phyloP scores from a whole-genome alignment of 2,113 vertebrate species.

The Brachionichthys hirsutus region DNA sequence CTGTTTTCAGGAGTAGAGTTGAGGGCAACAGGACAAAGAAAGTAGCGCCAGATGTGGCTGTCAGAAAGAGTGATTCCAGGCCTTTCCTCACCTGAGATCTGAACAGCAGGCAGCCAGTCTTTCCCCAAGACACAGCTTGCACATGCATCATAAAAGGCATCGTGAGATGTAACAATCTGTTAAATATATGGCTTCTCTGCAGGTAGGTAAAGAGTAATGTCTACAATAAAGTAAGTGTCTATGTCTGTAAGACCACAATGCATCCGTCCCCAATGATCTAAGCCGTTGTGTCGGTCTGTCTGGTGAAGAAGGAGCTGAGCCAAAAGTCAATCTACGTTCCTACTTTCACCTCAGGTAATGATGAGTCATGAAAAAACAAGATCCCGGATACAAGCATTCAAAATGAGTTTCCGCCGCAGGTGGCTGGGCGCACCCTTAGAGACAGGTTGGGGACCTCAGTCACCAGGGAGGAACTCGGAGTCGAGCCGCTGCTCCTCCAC shows the following conservation, averaged over 20 bases:
- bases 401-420: no score
- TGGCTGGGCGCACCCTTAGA: no score
- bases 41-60: slow-evolving; percentile 76
- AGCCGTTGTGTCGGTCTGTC: no score
- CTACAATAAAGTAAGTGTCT: slow-evolving; percentile 19
- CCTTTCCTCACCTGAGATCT: slow-evolving; percentile 69
- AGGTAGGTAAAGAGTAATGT: not conserved
- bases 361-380: no score
- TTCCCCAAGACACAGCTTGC: slow-evolving; percentile 26
- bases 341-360: no score
- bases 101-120: slow-evolving; percentile 49
- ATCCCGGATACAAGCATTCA: no score
- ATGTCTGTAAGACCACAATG: not conserved
- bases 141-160: slow-evolving; percentile 33
- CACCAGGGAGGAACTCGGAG: no score
- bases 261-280: no score
- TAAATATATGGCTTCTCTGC: slow-evolving; percentile 32
- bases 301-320: no score
- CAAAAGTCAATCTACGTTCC: no score
- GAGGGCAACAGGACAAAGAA: slow-evolving; percentile 55
- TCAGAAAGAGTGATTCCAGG: slow-evolving; percentile 73
- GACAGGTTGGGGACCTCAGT: no score
- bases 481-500: no score
- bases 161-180: slow-evolving; percentile 15
- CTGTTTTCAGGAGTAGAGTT: slow-evolving; percentile 47